Evolutionary conservation across 2,888 invertebrate genomes (phyloP).

Genomic region (Callyntrura guangdongensis): DNA sequence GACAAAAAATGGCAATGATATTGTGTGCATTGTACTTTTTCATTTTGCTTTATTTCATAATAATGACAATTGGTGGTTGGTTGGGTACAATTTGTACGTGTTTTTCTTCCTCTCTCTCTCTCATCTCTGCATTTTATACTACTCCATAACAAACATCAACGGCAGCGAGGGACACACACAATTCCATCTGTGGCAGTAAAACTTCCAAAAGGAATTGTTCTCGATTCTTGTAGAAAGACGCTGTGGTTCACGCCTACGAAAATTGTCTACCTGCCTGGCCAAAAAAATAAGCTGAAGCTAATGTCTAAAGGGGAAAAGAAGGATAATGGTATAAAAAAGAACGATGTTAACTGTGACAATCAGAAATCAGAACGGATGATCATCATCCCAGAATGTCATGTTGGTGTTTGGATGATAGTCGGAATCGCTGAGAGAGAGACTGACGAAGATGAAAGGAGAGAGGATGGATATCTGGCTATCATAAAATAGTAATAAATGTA

Average conservation of each 20-base stretch:
- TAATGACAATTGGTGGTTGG: not conserved
- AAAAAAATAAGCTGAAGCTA: not conserved
- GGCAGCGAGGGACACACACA: constrained; percentile 13
- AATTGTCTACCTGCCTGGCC: not conserved
- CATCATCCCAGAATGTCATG: not conserved
- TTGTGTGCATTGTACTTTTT: not conserved
- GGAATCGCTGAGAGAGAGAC: not conserved
- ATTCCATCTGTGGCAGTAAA: constrained; percentile 71
- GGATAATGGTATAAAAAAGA: not conserved
- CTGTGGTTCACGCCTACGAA: constrained; percentile 67
- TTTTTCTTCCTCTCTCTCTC: too few species aligned
- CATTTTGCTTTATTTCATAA: not conserved
- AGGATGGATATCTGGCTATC: not conserved
- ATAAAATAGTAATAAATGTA: not conserved
- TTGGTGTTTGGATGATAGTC: not conserved
- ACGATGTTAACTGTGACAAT: constrained; percentile 9
- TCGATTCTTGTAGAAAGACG: constrained; percentile 9
- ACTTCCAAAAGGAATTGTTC: constrained; percentile 67
- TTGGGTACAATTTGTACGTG: too few species aligned
- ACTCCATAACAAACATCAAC: not conserved
- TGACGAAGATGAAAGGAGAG: not conserved
- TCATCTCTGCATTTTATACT: not conserved
- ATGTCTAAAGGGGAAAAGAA: constrained; percentile 16
- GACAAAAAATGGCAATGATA: constrained; percentile 2
- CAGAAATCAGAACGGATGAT: not conserved